These are phyloP conservation scores for Thoracochromis brauschi DNA, from an alignment of 2,113 vertebrate species.

Conservation along the genomic window DNA sequence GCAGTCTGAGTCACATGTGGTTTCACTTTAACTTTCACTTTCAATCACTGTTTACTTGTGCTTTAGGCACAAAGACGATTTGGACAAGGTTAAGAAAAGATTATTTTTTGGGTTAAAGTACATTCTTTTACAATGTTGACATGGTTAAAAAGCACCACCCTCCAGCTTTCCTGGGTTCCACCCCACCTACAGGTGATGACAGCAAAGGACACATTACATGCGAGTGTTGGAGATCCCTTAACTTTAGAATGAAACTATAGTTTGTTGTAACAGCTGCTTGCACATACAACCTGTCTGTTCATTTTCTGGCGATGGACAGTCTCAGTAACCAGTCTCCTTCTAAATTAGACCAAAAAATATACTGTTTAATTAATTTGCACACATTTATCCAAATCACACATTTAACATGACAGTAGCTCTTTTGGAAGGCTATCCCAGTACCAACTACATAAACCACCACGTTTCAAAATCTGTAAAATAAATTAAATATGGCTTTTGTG, in stretches of 20 bases:
- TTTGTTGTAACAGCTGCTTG: not conserved
- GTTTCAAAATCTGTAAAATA: not conserved
- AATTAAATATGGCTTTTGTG: not conserved
- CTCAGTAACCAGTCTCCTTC: not conserved
- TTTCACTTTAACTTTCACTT: not conserved
- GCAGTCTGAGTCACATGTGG: not conserved
- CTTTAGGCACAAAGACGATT: not conserved
- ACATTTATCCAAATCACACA: not conserved
- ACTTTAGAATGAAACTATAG: not conserved
- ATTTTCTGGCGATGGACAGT: not conserved
- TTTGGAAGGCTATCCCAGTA: not conserved
- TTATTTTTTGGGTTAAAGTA: not conserved
- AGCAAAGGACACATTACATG: not conserved
- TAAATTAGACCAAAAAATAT: not conserved
- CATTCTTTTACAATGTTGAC: not conserved
- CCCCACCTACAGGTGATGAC: not conserved
- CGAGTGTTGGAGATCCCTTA: not conserved
- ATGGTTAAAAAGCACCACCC: not conserved
- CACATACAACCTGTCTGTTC: not conserved
- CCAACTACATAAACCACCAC: not conserved
- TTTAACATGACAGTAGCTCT: not conserved
- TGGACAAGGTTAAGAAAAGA: not conserved
- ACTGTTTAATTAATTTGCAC: not conserved
- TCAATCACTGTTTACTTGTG: not conserved
- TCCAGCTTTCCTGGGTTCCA: not conserved